Percentiles rank a stretch among this genome's conserved stretches.
phyloP scores from a whole-genome alignment of 2,888 invertebrate species.

The Yponomeuta sedellus region DNA sequence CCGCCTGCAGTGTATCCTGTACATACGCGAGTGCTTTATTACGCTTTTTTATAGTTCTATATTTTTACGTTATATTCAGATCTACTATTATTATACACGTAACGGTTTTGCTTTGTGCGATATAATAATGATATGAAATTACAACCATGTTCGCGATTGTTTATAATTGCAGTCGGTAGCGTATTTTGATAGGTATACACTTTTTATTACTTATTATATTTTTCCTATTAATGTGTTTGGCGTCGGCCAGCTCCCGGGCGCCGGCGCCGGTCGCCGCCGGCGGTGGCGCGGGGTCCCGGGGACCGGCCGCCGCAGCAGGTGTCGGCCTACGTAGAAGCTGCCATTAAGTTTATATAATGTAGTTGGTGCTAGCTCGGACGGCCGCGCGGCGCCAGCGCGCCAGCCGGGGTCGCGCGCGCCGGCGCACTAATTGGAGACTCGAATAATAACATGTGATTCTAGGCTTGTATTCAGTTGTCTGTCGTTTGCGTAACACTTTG shows the following conservation, averaged over 20 bases:
- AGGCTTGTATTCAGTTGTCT: constrained; percentile 11
- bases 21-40: constrained; percentile 61
- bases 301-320: not conserved
- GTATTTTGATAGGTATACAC: not conserved
- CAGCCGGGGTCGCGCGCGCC: not conserved
- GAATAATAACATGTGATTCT: constrained; percentile 17
- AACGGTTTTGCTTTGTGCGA: not conserved
- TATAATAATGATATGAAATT: not conserved
- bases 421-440: constrained; percentile 9
- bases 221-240: not conserved
- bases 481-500: constrained; percentile 30
- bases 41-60: constrained; percentile 42
- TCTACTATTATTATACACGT: constrained; percentile 3
- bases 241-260: not conserved
- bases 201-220: not conserved
- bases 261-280: not conserved
- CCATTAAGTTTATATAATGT: constrained; percentile 7
- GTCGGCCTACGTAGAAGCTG: constrained; percentile 11
- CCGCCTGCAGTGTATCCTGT: not conserved
- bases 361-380: constrained; percentile 11
- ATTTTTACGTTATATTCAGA: not conserved
- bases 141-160: not conserved
- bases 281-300: not conserved
- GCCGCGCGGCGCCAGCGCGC: not conserved
- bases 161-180: not conserved